Percentiles rank a stretch among this genome's conserved stretches.
These are phyloP conservation scores for Ypsolopha scabrella DNA, from an alignment of 2,888 invertebrate genomes.

Conservation along the genomic window DNA sequence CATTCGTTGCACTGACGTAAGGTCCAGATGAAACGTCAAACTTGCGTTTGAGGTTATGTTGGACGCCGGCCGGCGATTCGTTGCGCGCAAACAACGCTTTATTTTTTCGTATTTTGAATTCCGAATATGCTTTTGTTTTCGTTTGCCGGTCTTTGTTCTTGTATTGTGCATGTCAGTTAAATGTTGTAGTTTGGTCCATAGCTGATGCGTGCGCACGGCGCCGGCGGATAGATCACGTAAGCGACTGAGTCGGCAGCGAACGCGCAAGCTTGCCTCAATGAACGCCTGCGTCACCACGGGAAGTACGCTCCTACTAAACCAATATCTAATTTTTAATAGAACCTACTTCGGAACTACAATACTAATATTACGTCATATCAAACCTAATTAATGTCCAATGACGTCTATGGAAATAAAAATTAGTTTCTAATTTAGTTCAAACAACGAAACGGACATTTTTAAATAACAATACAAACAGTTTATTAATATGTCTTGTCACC, in stretches of 20 bases:
- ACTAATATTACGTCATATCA: not conserved
- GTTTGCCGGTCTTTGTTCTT: not conserved
- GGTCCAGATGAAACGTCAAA: slow-evolving; percentile 21
- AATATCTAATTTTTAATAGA: slow-evolving; percentile 42
- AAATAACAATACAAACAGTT: too few species aligned
- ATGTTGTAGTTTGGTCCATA: slow-evolving; percentile 33
- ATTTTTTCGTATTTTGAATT: not conserved
- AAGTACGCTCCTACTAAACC: slow-evolving; percentile 52
- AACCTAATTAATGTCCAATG: not conserved
- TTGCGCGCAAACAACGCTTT: not conserved
- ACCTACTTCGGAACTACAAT: slow-evolving; percentile 14
- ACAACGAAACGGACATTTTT: too few species aligned
- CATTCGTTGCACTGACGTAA: slow-evolving; percentile 6
- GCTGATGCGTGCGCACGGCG: slow-evolving; percentile 56
- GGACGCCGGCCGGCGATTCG: slow-evolving; percentile 28
- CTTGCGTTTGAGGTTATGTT: slow-evolving; percentile 28
- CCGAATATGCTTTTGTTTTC: not conserved
- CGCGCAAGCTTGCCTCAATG: slow-evolving; percentile 55
- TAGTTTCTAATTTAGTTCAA: too few species aligned
- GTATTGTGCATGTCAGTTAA: not conserved
- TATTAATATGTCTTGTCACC: too few species aligned
- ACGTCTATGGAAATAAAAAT: too few species aligned
- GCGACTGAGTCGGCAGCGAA: slow-evolving; percentile 54
- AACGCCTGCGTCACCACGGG: slow-evolving; percentile 59
- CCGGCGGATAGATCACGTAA: slow-evolving; percentile 58